phyloP scores from a whole-genome alignment of 2,797 vertebrate genomes.

The Allobates femoralis region DNA sequence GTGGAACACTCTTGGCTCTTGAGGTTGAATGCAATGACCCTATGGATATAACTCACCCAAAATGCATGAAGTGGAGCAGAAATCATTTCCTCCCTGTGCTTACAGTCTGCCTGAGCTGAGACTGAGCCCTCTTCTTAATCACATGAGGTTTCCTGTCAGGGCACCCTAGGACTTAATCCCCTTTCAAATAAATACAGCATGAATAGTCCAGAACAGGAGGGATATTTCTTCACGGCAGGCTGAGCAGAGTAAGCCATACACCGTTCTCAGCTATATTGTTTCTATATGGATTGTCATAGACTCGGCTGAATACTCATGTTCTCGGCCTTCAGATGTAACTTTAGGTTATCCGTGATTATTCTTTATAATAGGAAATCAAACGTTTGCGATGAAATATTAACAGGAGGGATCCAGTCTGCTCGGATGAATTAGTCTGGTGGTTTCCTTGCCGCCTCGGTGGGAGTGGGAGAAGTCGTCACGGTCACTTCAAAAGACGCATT shows the following conservation, averaged over 20 bases:
- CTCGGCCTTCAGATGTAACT: conserved; percentile 37
- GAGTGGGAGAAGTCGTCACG: conserved; percentile 44
- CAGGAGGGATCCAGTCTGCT: conserved; percentile 40
- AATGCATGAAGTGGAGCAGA: conserved; percentile 51
- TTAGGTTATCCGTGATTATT: conserved; percentile 33
- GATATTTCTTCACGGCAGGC: conserved; percentile 44
- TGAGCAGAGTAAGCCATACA: conserved; percentile 22
- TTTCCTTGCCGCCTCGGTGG: conserved; percentile 45
- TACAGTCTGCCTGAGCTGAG: conserved; percentile 23
- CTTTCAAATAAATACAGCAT: conserved; percentile 53
- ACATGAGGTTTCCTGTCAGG: conserved; percentile 55
- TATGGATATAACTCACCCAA: conserved; percentile 44
- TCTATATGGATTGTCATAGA: conserved; percentile 26
- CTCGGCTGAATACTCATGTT: conserved; percentile 19
- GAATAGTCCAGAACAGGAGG: conserved; percentile 51
- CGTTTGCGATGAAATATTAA: conserved; percentile 52
- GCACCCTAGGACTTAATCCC: conserved; percentile 54
- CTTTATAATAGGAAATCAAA: conserved; percentile 37
- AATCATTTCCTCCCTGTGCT: conserved; percentile 35
- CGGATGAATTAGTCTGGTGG: conserved; percentile 39
- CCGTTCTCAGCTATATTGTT: conserved; percentile 21
- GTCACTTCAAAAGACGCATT: conserved; percentile 52
- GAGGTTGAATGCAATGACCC: conserved; percentile 44
- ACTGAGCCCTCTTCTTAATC: conserved; percentile 51
- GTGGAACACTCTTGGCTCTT: conserved; percentile 26